These are phyloP conservation scores for Aphelinus atriplicis DNA, from an alignment of 1,140 invertebrate species.

Conservation along the genomic window DNA sequence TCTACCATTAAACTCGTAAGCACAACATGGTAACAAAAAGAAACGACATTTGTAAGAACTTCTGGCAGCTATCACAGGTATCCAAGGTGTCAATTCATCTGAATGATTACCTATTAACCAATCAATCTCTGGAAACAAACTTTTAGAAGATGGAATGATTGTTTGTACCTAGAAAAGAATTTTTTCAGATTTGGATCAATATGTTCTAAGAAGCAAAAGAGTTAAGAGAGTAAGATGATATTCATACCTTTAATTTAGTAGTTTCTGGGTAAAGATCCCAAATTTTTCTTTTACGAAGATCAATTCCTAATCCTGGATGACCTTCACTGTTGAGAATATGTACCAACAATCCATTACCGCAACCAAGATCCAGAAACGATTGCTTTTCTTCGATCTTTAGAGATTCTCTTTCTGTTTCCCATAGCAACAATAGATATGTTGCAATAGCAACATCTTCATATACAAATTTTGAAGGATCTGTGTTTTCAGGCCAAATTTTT, in stretches of 20 bases:
- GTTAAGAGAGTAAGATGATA: too few species aligned
- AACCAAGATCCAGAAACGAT: constrained; percentile 93
- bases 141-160: constrained; percentile 76
- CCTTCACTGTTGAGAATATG: constrained; percentile 88
- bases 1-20: constrained; percentile 87
- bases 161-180: constrained; percentile 67
- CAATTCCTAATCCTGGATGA: constrained; percentile 86
- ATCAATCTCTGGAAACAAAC: constrained; percentile 80
- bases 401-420: constrained; percentile 70
- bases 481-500: constrained; percentile 87
- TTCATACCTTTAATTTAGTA: constrained; percentile 61
- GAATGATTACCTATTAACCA: constrained; percentile 99
- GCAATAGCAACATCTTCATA: constrained; percentile 97
- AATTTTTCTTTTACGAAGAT: constrained; percentile 88
- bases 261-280: constrained; percentile 82
- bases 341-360: constrained; percentile 95
- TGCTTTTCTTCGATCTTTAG: constrained; percentile 64
- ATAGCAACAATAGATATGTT: constrained; percentile 86
- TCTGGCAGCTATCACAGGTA: constrained; percentile 89
- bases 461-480: constrained; percentile 94
- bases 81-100: constrained; percentile 97
- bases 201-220: constrained; percentile 44
- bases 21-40: constrained; percentile 95
- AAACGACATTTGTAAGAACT: constrained; percentile 77
- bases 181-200: neutral